Evolutionary conservation across 2,113 vertebrate species (phyloP).

Genomic region (Ceuthmochares aereus): DNA sequence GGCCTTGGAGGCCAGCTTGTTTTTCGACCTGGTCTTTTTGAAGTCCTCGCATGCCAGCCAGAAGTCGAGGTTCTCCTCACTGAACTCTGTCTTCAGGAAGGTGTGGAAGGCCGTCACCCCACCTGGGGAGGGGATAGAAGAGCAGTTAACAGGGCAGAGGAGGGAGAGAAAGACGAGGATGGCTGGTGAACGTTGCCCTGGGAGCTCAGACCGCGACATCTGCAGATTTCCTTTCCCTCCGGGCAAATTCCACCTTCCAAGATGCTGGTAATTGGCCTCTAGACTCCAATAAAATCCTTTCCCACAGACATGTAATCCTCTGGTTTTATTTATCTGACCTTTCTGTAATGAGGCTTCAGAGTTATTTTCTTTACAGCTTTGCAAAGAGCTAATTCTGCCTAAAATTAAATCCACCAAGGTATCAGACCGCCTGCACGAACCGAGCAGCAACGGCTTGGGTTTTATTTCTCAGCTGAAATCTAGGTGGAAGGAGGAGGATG

Average conservation of each 20-base stretch:
- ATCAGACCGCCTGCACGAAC: background rate
- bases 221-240: slow-evolving; percentile 18
- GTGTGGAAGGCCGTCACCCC: slow-evolving; percentile 89
- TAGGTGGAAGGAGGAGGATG: background rate
- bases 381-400: slow-evolving; percentile 50
- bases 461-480: background rate
- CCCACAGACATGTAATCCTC: slow-evolving; percentile 55
- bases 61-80: slow-evolving; percentile 96
- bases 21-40: slow-evolving; percentile 80
- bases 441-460: background rate
- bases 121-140: slow-evolving; percentile 73
- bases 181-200: background rate
- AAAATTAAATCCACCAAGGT: background rate
- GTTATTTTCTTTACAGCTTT: slow-evolving; percentile 46
- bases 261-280: slow-evolving; percentile 35
- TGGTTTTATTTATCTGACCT: slow-evolving; percentile 64
- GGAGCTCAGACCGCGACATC: background rate
- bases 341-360: slow-evolving; percentile 43
- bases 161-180: background rate
- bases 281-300: slow-evolving; percentile 64
- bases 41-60: slow-evolving; percentile 96
- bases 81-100: slow-evolving; percentile 94
- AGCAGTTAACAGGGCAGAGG: background rate
- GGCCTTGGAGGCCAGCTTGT: slow-evolving; percentile 86
- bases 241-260: slow-evolving; percentile 48